These are phyloP conservation scores for Pampus argenteus DNA, from an alignment of 2,797 vertebrate genomes.

Conservation along the genomic window DNA sequence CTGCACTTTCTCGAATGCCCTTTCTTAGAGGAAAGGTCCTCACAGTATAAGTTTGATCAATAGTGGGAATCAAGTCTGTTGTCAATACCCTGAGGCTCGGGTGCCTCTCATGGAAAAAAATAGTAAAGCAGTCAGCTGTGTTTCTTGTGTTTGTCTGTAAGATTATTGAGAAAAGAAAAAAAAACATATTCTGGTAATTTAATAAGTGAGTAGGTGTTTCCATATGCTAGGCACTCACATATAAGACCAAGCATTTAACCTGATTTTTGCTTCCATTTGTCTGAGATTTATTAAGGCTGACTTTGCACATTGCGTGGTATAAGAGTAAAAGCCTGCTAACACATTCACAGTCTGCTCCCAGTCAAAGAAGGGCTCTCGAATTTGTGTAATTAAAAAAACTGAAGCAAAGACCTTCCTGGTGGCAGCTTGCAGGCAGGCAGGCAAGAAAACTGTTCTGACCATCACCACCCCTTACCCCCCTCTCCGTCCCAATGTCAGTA, in stretches of 20 bases:
- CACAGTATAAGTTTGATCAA: constrained; percentile 66
- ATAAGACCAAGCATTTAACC: constrained; percentile 64
- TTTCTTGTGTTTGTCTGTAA: constrained; percentile 28
- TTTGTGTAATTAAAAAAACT: constrained; percentile 75
- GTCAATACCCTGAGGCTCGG: constrained; percentile 57
- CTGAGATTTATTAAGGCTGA: constrained; percentile 71
- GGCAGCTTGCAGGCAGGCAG: constrained; percentile 49
- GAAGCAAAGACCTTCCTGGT: constrained; percentile 50
- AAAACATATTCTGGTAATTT: too few relatives aligned
- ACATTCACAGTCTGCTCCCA: constrained; percentile 71
- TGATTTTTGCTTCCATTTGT: constrained; percentile 67
- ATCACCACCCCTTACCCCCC: too few relatives aligned
- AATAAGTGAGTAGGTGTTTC: constrained; percentile 71
- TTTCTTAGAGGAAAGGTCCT: constrained; percentile 62
- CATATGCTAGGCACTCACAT: constrained; percentile 60
- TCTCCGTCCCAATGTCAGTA: constrained; percentile 66
- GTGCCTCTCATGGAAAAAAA: constrained; percentile 39
- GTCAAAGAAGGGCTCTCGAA: constrained; percentile 67
- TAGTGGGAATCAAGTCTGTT: constrained; percentile 70
- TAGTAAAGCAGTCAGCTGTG: constrained; percentile 34
- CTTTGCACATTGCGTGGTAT: constrained; percentile 63
- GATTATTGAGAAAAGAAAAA: constrained; percentile 54
- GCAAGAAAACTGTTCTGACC: constrained; percentile 62
- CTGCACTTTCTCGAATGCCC: constrained; percentile 70
- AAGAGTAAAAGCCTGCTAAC: constrained; percentile 66